Evolutionary conservation across 1,140 invertebrate genomes (phyloP), one percentile per base, ranked within the genome.

Genomic region (Drosophila suzukii): DNA sequence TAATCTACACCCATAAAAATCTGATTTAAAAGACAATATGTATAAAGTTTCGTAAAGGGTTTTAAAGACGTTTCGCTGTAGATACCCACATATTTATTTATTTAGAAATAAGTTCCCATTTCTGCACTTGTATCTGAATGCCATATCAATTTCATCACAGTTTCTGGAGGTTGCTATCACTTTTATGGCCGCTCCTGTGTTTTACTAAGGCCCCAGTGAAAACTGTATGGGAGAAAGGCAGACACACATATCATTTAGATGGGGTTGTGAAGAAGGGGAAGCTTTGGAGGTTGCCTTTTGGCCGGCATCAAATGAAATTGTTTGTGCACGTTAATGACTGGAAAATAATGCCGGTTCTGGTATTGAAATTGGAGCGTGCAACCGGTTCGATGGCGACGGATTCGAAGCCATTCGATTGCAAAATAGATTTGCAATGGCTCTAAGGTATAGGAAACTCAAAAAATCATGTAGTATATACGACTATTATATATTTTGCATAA

Each of bases 311-410:
- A 51, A 20, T 61, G 34, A 32, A 43, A 15, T 20, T 39, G 34
- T 10, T 59, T 15, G 44, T 30, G 17, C 10, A 6, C 7, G 34
- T 61, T 38, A 49, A 59, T 38, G 36, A 53, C 27, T 43, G 36
- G 36, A 12, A 60, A 39, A 20, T 20, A 53, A 53, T 53, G 60
- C 38, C 65, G 60, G n/a, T 65, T 67, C 47, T 68, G 47, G 30
- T 50, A 71, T 49, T 55, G 43, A 62, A 77, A 71, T 75, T 83
- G 41, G 71, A 83, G 80, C 75, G 10, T 36, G n/a, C 49, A 68
- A 68, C 65, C 65, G 65, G 57, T 59, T 59, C 20, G 17, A 59
- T 36, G 34, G 44, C 57, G 39, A 24, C 43, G 27, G 46, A 51
- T 65, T 63, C n/a, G 3, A 17, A 0, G 20, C 15, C n/a, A n/a